phyloP scores from a whole-genome alignment of 1,140 invertebrate species.

The Bombus pascuorum region DNA sequence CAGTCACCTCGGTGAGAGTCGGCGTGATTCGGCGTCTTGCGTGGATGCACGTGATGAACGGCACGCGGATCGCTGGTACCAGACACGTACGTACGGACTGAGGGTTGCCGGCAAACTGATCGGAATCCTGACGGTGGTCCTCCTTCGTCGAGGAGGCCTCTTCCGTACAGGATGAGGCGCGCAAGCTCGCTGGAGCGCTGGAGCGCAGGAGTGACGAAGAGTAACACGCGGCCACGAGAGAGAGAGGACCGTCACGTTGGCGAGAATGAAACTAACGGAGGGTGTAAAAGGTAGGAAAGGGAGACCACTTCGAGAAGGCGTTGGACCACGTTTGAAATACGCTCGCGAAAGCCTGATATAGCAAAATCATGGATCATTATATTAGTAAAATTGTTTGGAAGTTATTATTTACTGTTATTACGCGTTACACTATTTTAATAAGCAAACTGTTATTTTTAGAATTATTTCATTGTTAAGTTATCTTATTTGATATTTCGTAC shows the following conservation, averaged over 20 bases:
- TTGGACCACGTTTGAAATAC: not conserved
- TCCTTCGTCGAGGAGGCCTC: conserved; percentile 60
- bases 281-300: not conserved
- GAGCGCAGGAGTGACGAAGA: conserved; percentile 46
- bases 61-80: not conserved
- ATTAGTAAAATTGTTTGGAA: too few species aligned
- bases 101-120: conserved; percentile 68
- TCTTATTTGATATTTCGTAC: too few species aligned
- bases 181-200: conserved; percentile 59
- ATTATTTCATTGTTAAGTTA: too few species aligned
- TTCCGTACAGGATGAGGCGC: conserved; percentile 64
- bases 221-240: conserved; percentile 14
- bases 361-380: not conserved
- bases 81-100: conserved; percentile 59
- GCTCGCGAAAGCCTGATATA: not conserved
- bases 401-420: too few species aligned
- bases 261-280: conserved; percentile 37
- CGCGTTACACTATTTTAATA: not conserved
- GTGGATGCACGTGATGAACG: conserved; percentile 54
- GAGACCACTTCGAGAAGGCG: not conserved
- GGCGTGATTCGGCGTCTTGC: not conserved
- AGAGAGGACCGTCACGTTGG: not conserved
- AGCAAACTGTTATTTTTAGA: not conserved
- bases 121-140: conserved; percentile 64
- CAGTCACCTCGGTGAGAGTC: not conserved